Evolutionary conservation across 2,797 vertebrate genomes (phyloP).

Genomic region (Gouania willdenowi): DNA sequence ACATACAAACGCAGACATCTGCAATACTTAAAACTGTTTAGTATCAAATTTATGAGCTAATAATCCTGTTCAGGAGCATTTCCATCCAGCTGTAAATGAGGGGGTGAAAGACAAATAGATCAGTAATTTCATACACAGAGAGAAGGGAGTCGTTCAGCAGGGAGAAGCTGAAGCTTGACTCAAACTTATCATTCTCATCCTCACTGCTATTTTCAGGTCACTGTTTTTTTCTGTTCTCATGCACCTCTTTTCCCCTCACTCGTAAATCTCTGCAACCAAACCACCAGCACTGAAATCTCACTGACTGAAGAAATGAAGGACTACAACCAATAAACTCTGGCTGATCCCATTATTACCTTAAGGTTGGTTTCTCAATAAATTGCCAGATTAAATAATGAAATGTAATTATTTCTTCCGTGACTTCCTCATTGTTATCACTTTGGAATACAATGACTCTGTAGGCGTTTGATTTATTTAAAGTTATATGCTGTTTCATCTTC

Average conservation of each 20-base stretch:
- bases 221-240: constrained; percentile 69
- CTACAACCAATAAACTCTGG: constrained; percentile 54
- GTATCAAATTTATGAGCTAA: constrained; percentile 25
- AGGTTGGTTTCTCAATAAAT: constrained; percentile 14
- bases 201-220: constrained; percentile 38
- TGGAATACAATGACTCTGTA: constrained; percentile 21
- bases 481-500: constrained; percentile 34
- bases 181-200: constrained; percentile 16
- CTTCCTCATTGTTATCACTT: constrained; percentile 24
- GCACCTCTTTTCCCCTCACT: constrained; percentile 59
- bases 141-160: constrained; percentile 7
- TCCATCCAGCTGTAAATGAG: constrained; percentile 7
- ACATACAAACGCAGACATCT: background rate
- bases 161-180: constrained; percentile 10
- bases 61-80: constrained; percentile 11
- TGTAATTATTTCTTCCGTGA: constrained; percentile 21
- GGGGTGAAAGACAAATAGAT: constrained; percentile 10
- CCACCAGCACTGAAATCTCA: constrained; percentile 65
- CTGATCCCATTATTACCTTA: constrained; percentile 48
- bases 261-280: constrained; percentile 65
- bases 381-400: constrained; percentile 3
- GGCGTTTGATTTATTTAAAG: constrained; percentile 49
- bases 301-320: constrained; percentile 64
- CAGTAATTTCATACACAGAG: constrained; percentile 8
- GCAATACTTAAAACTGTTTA: constrained; percentile 8